Evolutionary conservation across 2,113 vertebrate species (phyloP).

Genomic region (Ameiurus melas): DNA sequence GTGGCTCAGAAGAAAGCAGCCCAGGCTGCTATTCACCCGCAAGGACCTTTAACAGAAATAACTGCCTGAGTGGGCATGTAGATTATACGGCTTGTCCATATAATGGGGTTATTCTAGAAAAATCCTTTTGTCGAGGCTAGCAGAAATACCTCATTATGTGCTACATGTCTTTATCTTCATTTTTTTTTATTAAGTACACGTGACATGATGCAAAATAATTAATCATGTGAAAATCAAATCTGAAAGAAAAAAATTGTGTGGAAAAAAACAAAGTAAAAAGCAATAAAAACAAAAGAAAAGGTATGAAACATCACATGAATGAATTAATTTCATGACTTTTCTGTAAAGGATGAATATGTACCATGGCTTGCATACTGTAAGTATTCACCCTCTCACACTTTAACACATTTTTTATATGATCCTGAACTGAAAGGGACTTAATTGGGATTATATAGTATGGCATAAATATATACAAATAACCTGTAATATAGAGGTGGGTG

Average conservation of each 20-base stretch:
- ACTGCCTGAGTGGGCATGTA: not conserved
- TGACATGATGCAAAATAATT: not conserved
- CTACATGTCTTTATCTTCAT: not conserved
- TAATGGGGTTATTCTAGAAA: not conserved
- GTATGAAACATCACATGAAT: no score
- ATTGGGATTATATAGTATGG: not conserved
- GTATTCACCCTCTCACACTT: not conserved
- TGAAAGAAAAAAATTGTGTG: not conserved
- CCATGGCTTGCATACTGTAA: not conserved
- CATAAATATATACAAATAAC: not conserved
- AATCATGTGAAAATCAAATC: not conserved
- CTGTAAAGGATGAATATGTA: not conserved
- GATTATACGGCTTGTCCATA: conserved; percentile 3
- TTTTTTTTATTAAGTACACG: not conserved
- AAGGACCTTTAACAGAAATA: conserved; percentile 21
- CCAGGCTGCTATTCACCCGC: not conserved
- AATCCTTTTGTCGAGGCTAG: not conserved
- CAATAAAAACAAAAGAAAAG: not conserved
- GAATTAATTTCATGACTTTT: not conserved
- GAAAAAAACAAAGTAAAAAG: not conserved
- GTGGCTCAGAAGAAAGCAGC: not conserved
- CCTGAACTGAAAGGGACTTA: not conserved
- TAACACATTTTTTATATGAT: not conserved
- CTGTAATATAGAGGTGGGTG: not conserved
- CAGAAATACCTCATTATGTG: not conserved